Evolutionary conservation across 2,797 vertebrate species (phyloP), one percentile per base, ranked within the genome.

Genomic region (Anguilla pacifica): DNA sequence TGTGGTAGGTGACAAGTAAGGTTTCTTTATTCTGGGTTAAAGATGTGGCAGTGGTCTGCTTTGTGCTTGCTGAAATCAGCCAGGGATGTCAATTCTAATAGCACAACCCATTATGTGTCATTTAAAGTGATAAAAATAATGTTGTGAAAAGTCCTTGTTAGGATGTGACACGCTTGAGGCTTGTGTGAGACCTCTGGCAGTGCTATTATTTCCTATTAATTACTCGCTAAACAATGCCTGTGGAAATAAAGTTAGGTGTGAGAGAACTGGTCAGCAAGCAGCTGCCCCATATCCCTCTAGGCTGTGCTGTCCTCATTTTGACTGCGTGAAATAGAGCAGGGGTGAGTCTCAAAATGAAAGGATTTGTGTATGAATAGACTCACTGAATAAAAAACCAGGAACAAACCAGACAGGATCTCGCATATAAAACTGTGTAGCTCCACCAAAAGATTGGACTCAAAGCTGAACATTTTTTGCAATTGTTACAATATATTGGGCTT

Each of bases 251-350:
- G 92, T 89, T 93, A 96, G 96, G 95, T 95, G 93, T 95, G 95
- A 95, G 91, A 87, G 90, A 86, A 90, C 92, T 92, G 95, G 95
- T 95, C 95, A 96, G 93, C 88, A 92, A 96, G 94, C 95, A 96
- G 95, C 96, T 96, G 94, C 92, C 95, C 92, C 92, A 92, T 90
- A 93, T 93, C 93, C 95, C 96, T 94, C 92, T 91, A 94, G 95
- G 93, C 92, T 82, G 90, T 90, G 35, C 87, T 95, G 95, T 95
- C 95, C 96, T 96, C 93, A 91, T 96, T 96, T 93, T 93, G 92
- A 93, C 94, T 94, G 94, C 94, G 94, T 93, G 93, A 94, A 94
- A 93, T 93, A 89, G 91, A 94, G 89, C 87, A 92, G 92, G 94
- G 95, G 95, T 95, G 95, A 93, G 93, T 92, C 92, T 35, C 88